Percentiles rank a stretch among this genome's conserved stretches.
Conservation (phyloP, 2,888 invertebrate genomes). For the Sclerodermus sp. region DNA sequence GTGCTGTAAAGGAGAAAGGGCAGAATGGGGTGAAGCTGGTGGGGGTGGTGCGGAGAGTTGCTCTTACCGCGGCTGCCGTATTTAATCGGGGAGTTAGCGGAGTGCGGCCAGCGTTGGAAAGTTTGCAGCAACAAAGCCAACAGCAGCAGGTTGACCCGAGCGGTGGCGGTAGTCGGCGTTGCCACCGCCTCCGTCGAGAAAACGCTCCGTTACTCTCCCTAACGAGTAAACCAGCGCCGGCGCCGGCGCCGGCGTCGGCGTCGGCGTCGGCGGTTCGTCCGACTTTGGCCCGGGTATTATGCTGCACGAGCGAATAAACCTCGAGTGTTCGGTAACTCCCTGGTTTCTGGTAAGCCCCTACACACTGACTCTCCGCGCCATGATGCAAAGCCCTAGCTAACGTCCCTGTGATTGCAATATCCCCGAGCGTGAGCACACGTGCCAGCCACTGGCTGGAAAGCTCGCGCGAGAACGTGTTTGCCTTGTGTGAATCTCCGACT, state of each 20-base stretch:
- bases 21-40: too few species aligned
- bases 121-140: constrained; percentile 27
- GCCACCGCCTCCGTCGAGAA: constrained; percentile 18
- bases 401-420: constrained; percentile 40
- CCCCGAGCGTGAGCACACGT: constrained; percentile 9
- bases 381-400: constrained; percentile 35
- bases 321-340: constrained; percentile 36
- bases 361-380: constrained; percentile 31
- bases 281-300: constrained; percentile 24
- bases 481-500: too few species aligned
- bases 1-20: too few species aligned
- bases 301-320: constrained; percentile 39
- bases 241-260: not conserved
- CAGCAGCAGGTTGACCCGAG: constrained; percentile 5
- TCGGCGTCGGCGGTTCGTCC: not conserved
- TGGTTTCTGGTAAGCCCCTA: constrained; percentile 38
- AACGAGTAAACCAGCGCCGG: constrained; percentile 37
- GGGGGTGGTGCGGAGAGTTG: too few species aligned
- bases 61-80: not conserved
- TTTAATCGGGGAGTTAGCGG: not conserved
- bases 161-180: not conserved
- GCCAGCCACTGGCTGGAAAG: too few species aligned
- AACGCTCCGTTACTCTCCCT: constrained; percentile 37
- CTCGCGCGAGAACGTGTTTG: too few species aligned
- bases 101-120: constrained; percentile 10